A percentile compares a stretch with the other conserved stretches of the same genome.
Conservation (phyloP, 30 jellyfish, hydroid and myxozoan genomes). For the Aurelia sp. region DNA sequence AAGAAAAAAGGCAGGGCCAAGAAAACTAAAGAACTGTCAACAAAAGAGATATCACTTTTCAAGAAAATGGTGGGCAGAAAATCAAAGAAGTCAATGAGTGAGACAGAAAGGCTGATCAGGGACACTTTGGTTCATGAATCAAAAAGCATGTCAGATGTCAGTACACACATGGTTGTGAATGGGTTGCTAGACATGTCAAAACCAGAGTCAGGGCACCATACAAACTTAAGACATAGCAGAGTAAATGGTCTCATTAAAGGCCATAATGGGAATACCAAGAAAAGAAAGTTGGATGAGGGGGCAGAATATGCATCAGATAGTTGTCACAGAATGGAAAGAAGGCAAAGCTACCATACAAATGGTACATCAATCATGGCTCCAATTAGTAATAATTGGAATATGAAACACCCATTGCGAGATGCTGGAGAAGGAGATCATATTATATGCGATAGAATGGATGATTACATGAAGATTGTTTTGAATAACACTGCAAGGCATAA, state of each 20-base stretch:
- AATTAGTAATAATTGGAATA: not conserved
- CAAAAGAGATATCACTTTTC: conserved; percentile 6
- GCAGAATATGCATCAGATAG: conserved; percentile 2
- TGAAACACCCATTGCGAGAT: conserved; percentile 66
- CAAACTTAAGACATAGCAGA: conserved; percentile 16
- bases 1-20: conserved; percentile 32
- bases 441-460: conserved; percentile 38
- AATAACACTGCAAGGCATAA: conserved; percentile 81
- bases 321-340: not conserved
- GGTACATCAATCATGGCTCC: not conserved
- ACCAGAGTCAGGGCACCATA: not conserved
- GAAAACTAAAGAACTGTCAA: not conserved
- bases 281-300: conserved; percentile 22
- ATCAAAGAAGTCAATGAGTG: conserved; percentile 58
- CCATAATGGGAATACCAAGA: conserved; percentile 28
- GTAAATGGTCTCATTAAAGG: conserved; percentile 35
- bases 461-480: conserved; percentile 70
- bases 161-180: conserved; percentile 61
- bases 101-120: conserved; percentile 82
- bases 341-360: not conserved
- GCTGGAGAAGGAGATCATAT: conserved; percentile 71
- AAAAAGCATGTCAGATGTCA: conserved; percentile 70
- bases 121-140: conserved; percentile 94
- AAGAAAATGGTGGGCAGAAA: conserved; percentile 17
- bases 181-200: conserved; percentile 56